Percentiles rank a stretch among this genome's conserved stretches.
Evolutionary conservation across 2,113 vertebrate genomes (phyloP).

Genomic region (Saccopteryx bilineata): DNA sequence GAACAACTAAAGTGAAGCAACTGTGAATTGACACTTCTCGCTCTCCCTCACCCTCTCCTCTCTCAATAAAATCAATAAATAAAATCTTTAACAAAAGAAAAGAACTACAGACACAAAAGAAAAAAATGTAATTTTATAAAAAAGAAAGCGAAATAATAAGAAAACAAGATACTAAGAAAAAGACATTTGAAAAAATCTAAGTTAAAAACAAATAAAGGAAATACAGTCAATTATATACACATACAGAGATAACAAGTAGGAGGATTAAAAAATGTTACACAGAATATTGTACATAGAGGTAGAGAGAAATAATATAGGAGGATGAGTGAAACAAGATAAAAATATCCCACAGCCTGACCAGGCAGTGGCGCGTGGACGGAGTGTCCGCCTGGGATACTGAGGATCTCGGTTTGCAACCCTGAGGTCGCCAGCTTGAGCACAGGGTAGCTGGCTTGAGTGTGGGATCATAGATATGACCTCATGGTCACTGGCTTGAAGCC

Average conservation of each 20-base stretch:
- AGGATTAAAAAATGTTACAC: neutral
- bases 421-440: too few species aligned
- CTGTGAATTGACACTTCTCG: too few species aligned
- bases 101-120: neutral
- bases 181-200: neutral
- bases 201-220: neutral
- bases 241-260: neutral
- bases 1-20: too few species aligned
- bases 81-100: neutral
- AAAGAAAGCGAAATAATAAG: neutral
- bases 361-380: too few species aligned
- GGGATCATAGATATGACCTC: too few species aligned
- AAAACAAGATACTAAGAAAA: neutral
- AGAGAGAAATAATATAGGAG: neutral
- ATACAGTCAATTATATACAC: neutral
- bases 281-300: neutral
- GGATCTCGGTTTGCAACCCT: too few species aligned
- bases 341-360: neutral
- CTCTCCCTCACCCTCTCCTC: too few species aligned
- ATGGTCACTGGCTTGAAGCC: too few species aligned
- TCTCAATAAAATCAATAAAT: too few species aligned
- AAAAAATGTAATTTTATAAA: neutral
- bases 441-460: too few species aligned
- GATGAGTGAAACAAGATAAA: neutral
- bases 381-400: too few species aligned